phyloP scores from a whole-genome alignment of 2,888 invertebrate species.

The Apamea anceps region DNA sequence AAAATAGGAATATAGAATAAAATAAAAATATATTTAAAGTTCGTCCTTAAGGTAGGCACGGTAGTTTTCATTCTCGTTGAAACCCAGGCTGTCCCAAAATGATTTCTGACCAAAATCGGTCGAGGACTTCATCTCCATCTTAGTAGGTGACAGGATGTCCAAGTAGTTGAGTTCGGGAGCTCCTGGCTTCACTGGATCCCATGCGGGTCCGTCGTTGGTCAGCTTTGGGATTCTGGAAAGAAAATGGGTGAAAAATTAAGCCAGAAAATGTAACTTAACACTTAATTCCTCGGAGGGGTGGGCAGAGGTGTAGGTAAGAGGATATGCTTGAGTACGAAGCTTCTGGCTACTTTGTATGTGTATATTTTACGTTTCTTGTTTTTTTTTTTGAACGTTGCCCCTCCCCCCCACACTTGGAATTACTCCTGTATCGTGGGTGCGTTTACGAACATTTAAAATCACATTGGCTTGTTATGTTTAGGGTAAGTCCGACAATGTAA shows the following conservation, averaged over 20 bases:
- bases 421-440: too few relatives aligned
- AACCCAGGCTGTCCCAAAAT: conserved; percentile 91
- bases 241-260: background rate
- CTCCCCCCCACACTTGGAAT: too few relatives aligned
- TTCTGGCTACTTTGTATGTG: too few relatives aligned
- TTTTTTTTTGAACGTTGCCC: too few relatives aligned
- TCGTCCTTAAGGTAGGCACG: conserved; percentile 81
- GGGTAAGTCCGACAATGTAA: background rate
- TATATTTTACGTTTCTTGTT: too few relatives aligned
- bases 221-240: conserved; percentile 83
- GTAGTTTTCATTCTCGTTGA: conserved; percentile 90
- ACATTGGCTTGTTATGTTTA: background rate
- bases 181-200: conserved; percentile 86
- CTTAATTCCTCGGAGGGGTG: background rate
- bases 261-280: background rate
- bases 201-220: conserved; percentile 76
- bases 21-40: conserved; percentile 73
- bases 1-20: background rate
- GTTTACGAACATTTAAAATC: too few relatives aligned
- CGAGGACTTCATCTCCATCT: conserved; percentile 82
- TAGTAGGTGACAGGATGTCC: conserved; percentile 87
- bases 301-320: background rate
- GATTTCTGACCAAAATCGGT: conserved; percentile 89
- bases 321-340: too few relatives aligned
- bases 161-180: conserved; percentile 86